A percentile compares a stretch with the other conserved stretches of the same genome.
phyloP scores from a whole-genome alignment of 1,140 invertebrate genomes.

The Atta texana region DNA sequence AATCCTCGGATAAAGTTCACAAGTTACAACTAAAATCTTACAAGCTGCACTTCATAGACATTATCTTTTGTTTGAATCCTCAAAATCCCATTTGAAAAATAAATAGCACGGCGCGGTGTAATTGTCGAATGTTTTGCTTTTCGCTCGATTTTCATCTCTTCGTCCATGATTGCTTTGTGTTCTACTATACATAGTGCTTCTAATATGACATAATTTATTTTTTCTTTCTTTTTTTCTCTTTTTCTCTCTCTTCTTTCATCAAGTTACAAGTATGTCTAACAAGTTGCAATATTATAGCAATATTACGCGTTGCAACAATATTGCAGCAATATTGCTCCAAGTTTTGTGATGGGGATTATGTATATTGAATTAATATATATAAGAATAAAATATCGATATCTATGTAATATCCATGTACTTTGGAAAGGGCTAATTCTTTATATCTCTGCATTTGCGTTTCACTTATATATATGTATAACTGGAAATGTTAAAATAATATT shows the following conservation, averaged over 20 bases:
- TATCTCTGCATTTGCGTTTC: background rate
- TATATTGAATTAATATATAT: background rate
- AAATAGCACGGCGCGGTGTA: slow-evolving; percentile 2
- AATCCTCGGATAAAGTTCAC: background rate
- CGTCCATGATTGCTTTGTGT: background rate
- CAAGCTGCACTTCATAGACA: background rate
- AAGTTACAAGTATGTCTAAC: background rate
- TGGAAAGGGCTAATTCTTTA: background rate
- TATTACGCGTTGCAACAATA: too few species aligned
- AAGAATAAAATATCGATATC: background rate
- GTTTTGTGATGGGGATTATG: background rate
- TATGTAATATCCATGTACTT: background rate
- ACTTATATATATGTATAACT: background rate
- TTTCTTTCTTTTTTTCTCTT: background rate
- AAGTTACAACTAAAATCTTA: slow-evolving; percentile 14
- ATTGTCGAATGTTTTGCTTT: background rate
- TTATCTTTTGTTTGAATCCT: background rate
- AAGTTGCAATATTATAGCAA: too few species aligned
- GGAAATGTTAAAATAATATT: background rate
- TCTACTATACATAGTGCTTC: background rate
- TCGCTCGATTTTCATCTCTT: slow-evolving; percentile 27
- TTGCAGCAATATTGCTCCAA: too few species aligned
- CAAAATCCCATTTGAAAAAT: slow-evolving; percentile 2
- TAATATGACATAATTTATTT: background rate
- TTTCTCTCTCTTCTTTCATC: background rate